Evolutionary conservation across 2,113 vertebrate species (phyloP).

Genomic region (Leuciscus idus): DNA sequence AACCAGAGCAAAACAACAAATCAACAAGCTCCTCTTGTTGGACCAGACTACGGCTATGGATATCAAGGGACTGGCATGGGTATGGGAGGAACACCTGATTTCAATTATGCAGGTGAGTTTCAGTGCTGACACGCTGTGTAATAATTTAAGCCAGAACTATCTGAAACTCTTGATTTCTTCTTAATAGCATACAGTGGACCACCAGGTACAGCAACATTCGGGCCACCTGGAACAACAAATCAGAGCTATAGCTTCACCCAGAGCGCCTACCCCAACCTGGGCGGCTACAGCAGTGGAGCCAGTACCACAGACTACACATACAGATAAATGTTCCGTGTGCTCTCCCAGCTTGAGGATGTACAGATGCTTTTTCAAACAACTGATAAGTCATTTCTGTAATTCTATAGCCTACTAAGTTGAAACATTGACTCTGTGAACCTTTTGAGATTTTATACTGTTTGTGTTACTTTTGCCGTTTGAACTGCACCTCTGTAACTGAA

Average conservation of each 20-base stretch:
- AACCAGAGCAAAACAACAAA: conserved; percentile 28
- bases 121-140: background rate
- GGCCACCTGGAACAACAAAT: conserved; percentile 44
- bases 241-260: conserved; percentile 55
- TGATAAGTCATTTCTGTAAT: conserved; percentile 1
- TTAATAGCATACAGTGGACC: conserved; percentile 41
- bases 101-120: conserved; percentile 53
- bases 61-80: conserved; percentile 31
- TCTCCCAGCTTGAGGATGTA: no score
- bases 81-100: conserved; percentile 36
- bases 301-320: conserved; percentile 45
- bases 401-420: background rate
- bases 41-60: conserved; percentile 59
- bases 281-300: conserved; percentile 47
- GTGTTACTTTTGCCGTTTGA: conserved; percentile 3
- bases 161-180: background rate
- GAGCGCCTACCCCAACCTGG: conserved; percentile 57
- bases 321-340: conserved; percentile 42
- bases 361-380: background rate
- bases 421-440: conserved; percentile 5
- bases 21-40: conserved; percentile 51
- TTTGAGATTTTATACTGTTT: conserved; percentile 23
- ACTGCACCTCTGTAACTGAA: background rate
- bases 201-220: conserved; percentile 33
- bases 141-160: background rate